Evolutionary conservation across 2,797 vertebrate genomes (phyloP), one percentile per base, ranked within the genome.

Genomic region (Mionectes olivaceus): DNA sequence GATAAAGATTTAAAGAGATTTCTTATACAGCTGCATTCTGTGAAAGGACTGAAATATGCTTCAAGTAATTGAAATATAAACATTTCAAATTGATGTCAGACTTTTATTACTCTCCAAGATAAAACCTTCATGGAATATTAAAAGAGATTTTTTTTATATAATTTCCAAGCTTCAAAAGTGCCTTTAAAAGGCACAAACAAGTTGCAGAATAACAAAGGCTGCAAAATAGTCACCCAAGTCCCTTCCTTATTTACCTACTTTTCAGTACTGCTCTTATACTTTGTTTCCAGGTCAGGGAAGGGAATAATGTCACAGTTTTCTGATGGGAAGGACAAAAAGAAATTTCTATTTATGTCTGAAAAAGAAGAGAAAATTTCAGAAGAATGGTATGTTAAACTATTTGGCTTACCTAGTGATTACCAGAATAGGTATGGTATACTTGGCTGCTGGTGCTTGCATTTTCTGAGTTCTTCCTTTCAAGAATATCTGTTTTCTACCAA

Each of bases 291-390:
- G 74, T 97, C 96, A 94, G 94, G 92, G 83, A 96, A 93, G 76
- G 98, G 97, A 91, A 95, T 70, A 55, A 83, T 95, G 44, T 97
- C 97, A 94, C 80, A 97, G 83, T 87, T 94, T 64, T 96, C 95
- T 94, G 96, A 95, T 78, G 82, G 94, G 93, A 97, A 97, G 61
- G 90, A 95, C 33, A 79, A 92, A 43, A 95, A 93, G 28, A 96
- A 71, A 68, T 83, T 81, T 88, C 96, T 95, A 30, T 92, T 96
- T 59, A 93, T 96, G 92, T 98, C 98, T 23, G 97, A 98, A 95
- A 98, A 98, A 97, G 99, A 99, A 82, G 98, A 99, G 88, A 98
- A 97, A 98, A 99, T 99, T 95, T 97, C 98, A 88, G 97, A 99
- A 91, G 99, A 99, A 97, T 99, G 99, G 99, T 99, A 98, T 96